These are phyloP conservation scores for Palythoa grandiflora DNA, from an alignment of 92 coral and sea anemone species.

Conservation along the genomic window DNA sequence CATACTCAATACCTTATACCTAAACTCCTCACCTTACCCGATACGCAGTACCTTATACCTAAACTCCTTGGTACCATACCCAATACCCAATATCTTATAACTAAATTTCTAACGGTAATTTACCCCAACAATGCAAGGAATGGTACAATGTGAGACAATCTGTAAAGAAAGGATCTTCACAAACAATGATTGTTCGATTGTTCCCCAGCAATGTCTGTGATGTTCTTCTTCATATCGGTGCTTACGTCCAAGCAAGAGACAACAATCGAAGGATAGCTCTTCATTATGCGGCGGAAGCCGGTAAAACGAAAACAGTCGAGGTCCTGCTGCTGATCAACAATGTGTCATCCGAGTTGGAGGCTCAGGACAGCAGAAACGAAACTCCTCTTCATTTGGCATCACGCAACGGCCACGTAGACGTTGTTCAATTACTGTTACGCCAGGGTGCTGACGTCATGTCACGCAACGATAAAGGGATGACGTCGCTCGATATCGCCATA, in stretches of 20 bases:
- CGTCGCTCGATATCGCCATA: conserved; percentile 65
- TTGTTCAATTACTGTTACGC: conserved; percentile 56
- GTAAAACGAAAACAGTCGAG: conserved; percentile 58
- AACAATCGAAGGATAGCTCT: conserved; percentile 81
- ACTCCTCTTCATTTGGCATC: conserved; percentile 81
- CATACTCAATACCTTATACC: too few species aligned
- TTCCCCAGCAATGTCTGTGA: conserved; percentile 65
- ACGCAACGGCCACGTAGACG: conserved; percentile 61
- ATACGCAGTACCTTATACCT: too few species aligned
- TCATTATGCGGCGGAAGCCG: conserved; percentile 78
- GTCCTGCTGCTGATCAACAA: conserved; percentile 42
- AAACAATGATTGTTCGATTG: neutral
- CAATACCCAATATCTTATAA: too few species aligned
- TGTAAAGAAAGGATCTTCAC: neutral
- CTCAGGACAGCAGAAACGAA: conserved; percentile 64
- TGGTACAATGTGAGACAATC: neutral
- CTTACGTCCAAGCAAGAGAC: conserved; percentile 69
- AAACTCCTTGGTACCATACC: too few species aligned
- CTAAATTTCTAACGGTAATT: too few species aligned
- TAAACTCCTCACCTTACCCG: too few species aligned
- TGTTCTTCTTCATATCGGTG: conserved; percentile 66
- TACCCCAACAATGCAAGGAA: neutral
- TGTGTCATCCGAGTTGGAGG: conserved; percentile 50
- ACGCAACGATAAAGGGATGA: conserved; percentile 47
- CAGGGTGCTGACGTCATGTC: conserved; percentile 66